Evolutionary conservation across 2,113 vertebrate genomes (phyloP), one percentile per base, ranked within the genome.

Genomic region (Cichladusa arquata): DNA sequence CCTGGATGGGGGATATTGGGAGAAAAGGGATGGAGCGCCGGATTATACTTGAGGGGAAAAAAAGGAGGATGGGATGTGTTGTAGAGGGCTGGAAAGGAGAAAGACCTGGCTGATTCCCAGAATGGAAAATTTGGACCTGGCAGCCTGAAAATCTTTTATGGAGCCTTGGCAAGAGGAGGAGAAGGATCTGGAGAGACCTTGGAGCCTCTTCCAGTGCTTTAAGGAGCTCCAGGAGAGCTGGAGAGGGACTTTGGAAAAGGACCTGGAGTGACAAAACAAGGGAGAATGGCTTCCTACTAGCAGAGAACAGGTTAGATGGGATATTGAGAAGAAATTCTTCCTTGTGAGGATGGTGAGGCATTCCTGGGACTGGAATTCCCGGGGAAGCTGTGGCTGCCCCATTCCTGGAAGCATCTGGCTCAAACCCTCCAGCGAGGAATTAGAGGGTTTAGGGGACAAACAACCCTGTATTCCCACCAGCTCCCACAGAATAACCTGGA

Each of bases 321-420:
- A 62, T 56, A 11, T 8, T 28, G 71, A 47, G 62, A 76, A 76
- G 64, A 29, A 76, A 48, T 23, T 53, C 40, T 40, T 69, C 54
- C 48, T 45, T 70, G n/a, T 0, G 1, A 53, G 29, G 8, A 19
- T 24, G 22, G 14, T 11, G 48, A 77, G 40, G 22, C 34, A 19
- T 28, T 60, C 2, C 71, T 56, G 48, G 34, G 31, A 62, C 17
- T 19, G 48, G 34, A 31, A 47, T 54, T 61, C 54, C 47, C 17
- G 2, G 20, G 14, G 14, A 48, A 67, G 19, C 15, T 33, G 18
- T 58, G 67, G 44, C 86, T 57, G 10, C 36, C 45, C 47, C 38
- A n/a, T 60, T 38, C 69, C 54, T 53, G 69, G 28, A 60, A 61
- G 40, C 1, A 0, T 38, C 38, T 29, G 69, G 61, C 47, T 67